These are phyloP conservation scores for Lacerta viridis DNA, from an alignment of 2,797 vertebrate species.

Conservation along the genomic window DNA sequence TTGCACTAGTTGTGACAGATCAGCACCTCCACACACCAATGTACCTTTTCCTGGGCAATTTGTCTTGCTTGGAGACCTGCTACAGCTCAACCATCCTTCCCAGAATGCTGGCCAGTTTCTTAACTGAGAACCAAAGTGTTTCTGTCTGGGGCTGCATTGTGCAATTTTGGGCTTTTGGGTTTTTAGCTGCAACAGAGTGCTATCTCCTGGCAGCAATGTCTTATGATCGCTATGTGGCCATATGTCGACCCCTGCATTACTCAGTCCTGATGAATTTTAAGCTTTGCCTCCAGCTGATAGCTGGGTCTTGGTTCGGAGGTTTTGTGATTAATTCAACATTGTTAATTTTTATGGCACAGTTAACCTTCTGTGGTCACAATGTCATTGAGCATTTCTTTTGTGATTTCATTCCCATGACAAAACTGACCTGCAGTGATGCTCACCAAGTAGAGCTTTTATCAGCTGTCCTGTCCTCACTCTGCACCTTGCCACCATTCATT, in stretches of 20 bases:
- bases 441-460: too few species aligned
- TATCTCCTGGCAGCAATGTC: conserved; percentile 47
- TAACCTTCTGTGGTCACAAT: conserved; percentile 30
- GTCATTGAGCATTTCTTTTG: conserved; percentile 29
- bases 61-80: conserved; percentile 43
- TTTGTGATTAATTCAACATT: too few species aligned
- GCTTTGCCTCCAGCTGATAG: conserved; percentile 5
- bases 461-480: too few species aligned
- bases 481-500: too few species aligned
- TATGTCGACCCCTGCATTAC: conserved; percentile 28
- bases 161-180: conserved; percentile 54
- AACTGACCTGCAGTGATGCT: too few species aligned
- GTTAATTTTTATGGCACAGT: too few species aligned
- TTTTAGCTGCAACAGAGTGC: conserved; percentile 38
- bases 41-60: conserved; percentile 45
- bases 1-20: too few species aligned
- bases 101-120: too few species aligned
- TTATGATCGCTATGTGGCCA: conserved; percentile 28
- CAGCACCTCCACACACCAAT: conserved; percentile 19
- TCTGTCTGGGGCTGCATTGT: conserved; percentile 39
- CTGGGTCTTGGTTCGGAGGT: too few species aligned
- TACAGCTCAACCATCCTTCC: conserved; percentile 28
- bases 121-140: too few species aligned
- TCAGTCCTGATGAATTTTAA: conserved; percentile 32
- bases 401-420: too few species aligned